Evolutionary conservation across 2,797 vertebrate genomes (phyloP).

Genomic region (Poecile montanus): DNA sequence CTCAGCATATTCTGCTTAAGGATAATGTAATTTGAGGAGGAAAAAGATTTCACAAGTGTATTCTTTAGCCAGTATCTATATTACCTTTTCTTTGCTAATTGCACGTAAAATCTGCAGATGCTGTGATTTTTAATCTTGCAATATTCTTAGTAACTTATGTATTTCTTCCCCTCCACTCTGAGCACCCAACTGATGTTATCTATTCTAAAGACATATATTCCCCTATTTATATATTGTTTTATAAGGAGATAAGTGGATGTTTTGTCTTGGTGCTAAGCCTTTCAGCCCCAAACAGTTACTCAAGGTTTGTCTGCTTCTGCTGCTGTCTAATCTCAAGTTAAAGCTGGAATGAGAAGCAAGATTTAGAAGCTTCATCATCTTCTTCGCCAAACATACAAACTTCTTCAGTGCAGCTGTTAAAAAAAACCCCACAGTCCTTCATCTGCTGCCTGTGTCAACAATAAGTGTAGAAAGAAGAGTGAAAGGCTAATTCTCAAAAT

Average conservation of each 20-base stretch:
- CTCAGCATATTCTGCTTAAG: background rate
- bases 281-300: background rate
- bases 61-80: background rate
- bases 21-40: background rate
- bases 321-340: background rate
- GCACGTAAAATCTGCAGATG: background rate
- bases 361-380: background rate
- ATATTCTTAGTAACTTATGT: background rate
- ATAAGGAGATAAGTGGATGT: background rate
- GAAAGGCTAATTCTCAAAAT: background rate
- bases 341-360: background rate
- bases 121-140: background rate
- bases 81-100: background rate
- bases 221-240: background rate
- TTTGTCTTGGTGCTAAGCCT: background rate
- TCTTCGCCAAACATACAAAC: background rate
- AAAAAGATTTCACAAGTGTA: background rate
- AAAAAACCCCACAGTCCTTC: background rate
- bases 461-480: background rate
- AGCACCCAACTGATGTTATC: background rate
- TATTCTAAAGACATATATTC: background rate
- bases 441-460: background rate
- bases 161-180: background rate
- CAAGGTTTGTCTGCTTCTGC: background rate
- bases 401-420: background rate